Conservation (phyloP, 2,888 invertebrate species). For the Protonemura montana region DNA sequence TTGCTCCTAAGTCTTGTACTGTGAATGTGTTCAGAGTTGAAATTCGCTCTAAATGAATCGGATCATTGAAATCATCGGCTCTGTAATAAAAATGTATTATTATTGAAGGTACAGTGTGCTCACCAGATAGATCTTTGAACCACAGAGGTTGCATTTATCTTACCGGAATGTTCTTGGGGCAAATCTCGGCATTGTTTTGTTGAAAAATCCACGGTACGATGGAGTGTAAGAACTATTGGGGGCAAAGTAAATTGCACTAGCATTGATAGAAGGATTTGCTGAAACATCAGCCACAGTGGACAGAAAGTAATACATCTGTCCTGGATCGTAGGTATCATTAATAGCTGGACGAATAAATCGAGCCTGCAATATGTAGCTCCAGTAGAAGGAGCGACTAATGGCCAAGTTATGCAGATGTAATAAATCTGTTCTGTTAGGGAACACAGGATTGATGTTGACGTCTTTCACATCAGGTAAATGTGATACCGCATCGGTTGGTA, state of each 20-base stretch:
- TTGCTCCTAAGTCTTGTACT: conserved; percentile 85
- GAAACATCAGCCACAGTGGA: conserved; percentile 96
- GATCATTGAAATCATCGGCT: conserved; percentile 93
- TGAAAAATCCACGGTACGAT: conserved; percentile 94
- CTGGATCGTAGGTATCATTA: conserved; percentile 93
- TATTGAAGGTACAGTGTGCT: background rate
- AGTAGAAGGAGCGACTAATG: conserved; percentile 93
- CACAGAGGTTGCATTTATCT: no score
- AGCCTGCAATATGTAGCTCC: conserved; percentile 92
- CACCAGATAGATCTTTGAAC: background rate
- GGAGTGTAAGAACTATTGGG: conserved; percentile 94
- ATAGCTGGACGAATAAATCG: conserved; percentile 89
- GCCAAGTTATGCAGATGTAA: conserved; percentile 96
- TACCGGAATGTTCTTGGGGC: conserved; percentile 86
- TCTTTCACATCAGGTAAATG: conserved; percentile 94
- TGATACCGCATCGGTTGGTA: conserved; percentile 85
- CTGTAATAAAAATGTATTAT: no score
- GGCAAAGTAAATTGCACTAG: conserved; percentile 92
- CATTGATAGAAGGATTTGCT: conserved; percentile 89
- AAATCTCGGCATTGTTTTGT: conserved; percentile 92
- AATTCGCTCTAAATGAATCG: conserved; percentile 92
- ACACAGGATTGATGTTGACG: conserved; percentile 91
- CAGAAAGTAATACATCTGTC: conserved; percentile 97
- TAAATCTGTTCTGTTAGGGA: conserved; percentile 92
- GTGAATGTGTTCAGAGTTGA: conserved; percentile 94